A percentile compares a stretch with the other conserved stretches of the same genome.
Evolutionary conservation across 2,797 vertebrate species (phyloP).

Genomic region (Neoniphon sammara): DNA sequence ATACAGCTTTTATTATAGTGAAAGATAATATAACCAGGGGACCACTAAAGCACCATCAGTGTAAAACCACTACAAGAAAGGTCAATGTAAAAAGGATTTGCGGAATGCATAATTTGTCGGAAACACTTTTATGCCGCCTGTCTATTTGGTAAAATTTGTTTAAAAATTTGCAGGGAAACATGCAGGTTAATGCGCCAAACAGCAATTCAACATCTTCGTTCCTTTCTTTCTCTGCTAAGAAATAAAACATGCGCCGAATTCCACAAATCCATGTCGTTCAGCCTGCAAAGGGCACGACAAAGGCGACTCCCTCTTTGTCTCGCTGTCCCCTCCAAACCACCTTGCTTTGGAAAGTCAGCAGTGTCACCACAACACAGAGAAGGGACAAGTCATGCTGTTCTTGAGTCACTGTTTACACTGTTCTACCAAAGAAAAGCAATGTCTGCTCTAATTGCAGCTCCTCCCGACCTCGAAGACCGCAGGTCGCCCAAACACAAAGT

Average conservation of each 20-base stretch:
- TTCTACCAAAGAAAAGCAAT: constrained; percentile 44
- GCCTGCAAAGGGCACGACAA: constrained; percentile 15
- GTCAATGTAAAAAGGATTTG: not conserved
- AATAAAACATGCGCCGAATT: constrained; percentile 3
- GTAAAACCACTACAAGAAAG: not conserved
- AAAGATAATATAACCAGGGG: not conserved
- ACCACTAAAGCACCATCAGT: not conserved
- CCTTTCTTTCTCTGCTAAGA: not conserved
- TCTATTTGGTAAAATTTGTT: not conserved
- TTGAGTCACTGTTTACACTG: constrained; percentile 57
- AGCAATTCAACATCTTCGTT: not conserved
- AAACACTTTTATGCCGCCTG: not conserved
- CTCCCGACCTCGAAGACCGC: constrained; percentile 55
- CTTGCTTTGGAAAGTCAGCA: constrained; percentile 36
- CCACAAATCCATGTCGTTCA: constrained; percentile 31
- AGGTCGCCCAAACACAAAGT: constrained; percentile 53
- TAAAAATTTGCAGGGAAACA: not conserved
- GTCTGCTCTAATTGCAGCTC: constrained; percentile 59
- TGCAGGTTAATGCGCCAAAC: too few relatives aligned
- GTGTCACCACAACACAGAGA: constrained; percentile 31
- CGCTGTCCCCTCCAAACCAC: constrained; percentile 41
- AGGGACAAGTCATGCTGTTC: constrained; percentile 29
- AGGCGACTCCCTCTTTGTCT: constrained; percentile 8
- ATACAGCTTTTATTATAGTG: constrained; percentile 15
- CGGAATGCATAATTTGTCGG: not conserved